Conservation (phyloP, 2,797 vertebrate genomes). For the Spatula clypeata region DNA sequence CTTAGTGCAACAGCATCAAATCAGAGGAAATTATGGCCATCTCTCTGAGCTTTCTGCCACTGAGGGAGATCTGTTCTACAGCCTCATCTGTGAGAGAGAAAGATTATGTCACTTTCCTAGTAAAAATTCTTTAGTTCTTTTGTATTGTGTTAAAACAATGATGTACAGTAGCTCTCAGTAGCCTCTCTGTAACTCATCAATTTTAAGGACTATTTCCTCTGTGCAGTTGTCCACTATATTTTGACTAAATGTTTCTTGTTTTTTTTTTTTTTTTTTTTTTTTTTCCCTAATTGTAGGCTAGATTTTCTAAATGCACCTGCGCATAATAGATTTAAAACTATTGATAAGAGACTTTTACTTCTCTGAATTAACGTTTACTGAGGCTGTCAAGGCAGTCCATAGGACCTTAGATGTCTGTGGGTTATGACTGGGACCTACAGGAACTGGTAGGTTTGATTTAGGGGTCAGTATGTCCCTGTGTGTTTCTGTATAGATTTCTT, state of each 20-base stretch:
- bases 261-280: background rate
- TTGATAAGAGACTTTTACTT: background rate
- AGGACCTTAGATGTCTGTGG: background rate
- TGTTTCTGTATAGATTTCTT: background rate
- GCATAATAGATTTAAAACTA: background rate
- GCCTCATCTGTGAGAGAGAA: background rate
- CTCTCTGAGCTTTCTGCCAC: background rate
- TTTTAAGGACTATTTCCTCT: background rate
- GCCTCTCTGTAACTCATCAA: background rate
- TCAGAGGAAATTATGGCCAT: background rate
- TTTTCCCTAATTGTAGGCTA: background rate
- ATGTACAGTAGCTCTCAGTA: background rate
- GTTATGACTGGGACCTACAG: fast-evolving
- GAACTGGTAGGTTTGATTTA: background rate
- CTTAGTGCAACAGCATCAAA: background rate
- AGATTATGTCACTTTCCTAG: background rate
- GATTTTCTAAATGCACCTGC: background rate
- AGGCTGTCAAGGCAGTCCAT: background rate
- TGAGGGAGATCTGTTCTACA: background rate
- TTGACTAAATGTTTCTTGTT: background rate
- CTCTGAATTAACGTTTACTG: background rate
- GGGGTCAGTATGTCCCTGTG: background rate
- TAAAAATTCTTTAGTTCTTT: background rate
- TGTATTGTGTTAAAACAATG: background rate
- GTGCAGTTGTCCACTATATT: background rate